Base-by-base conservation (phyloP, 2,888 invertebrate species). In the Euproctis similis region DNA sequence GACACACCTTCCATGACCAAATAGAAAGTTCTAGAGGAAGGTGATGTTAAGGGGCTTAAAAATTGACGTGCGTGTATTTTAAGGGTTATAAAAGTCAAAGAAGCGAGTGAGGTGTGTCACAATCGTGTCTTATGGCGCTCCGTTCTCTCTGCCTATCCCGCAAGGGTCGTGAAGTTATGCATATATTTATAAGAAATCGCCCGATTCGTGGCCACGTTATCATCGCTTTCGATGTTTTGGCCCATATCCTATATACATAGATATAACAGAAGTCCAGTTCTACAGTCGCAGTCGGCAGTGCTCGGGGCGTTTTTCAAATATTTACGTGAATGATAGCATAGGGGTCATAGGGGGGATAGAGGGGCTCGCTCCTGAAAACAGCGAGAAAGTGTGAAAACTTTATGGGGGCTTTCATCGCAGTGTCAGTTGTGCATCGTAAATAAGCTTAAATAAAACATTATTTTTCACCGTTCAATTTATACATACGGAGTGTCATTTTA, bases 391-490 rank as follows among this genome's bases (percentile, higher is more conserved):
- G 51, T 65, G 62, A 67, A 65, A 66, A 59, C 47, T 71, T 69
- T 57, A 66, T 69, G 57, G 36, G n/a, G 41, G 35, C 53, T 58
- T 54, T 50, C 60, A 58, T 47, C 53, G 49, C 43, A 19, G 28
- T 38, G 46, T 44, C 46, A 39, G 41, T 36, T 26, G 30, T 25
- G 31, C 27, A 33, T 30, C 35, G 34, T 12, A 49, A 54, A 64
- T 68, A 59, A 57, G 36, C 50, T 61, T 65, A 53, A 58, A 65
- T 67, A 63, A 62, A 61, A 59, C 52, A 61, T 44, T 49, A 48
- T 54, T 28, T 34, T 38, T 19, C 8, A 4, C 8, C n/a, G n/a
- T n/a, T n/a, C n/a, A 14, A 14, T 14, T 14, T 14, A 14, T 4
- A 4, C 6, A 14, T 14, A 14, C 14, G 6, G 3, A 14, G 14